Evolutionary conservation across 1,140 invertebrate species (phyloP).

Genomic region (Polypedilum pembai): DNA sequence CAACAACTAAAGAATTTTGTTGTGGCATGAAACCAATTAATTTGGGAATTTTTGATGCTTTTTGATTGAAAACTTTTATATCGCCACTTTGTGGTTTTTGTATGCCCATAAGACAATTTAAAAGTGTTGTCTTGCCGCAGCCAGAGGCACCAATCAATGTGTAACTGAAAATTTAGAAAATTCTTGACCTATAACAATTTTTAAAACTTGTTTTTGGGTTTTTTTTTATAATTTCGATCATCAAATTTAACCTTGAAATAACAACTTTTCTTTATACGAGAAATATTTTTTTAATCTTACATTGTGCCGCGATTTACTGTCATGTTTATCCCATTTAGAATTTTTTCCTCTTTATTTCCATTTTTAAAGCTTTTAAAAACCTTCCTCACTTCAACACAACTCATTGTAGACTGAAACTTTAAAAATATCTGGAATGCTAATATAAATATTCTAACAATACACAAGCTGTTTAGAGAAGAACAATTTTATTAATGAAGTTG

Average conservation of each 20-base stretch:
- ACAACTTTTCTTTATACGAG: not conserved
- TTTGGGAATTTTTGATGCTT: conserved; percentile 59
- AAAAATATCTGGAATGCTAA: no score
- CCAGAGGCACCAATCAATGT: not conserved
- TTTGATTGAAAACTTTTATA: conserved; percentile 65
- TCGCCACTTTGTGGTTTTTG: conserved; percentile 59
- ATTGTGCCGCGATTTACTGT: conserved; percentile 45
- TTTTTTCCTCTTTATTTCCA: conserved; percentile 36
- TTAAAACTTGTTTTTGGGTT: not conserved
- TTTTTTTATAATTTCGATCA: no score
- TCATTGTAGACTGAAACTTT: no score
- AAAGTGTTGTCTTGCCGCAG: conserved; percentile 66
- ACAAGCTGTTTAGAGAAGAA: no score
- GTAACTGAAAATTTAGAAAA: not conserved
- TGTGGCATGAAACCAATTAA: no score
- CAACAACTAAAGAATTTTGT: conserved; percentile 71
- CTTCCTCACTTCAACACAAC: conserved; percentile 41
- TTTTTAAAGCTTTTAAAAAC: conserved; percentile 45
- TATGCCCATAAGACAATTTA: conserved; percentile 71
- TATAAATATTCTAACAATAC: no score
- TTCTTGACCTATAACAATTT: conserved; percentile 29
- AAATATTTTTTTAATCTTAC: conserved; percentile 38
- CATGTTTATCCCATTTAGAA: conserved; percentile 44
- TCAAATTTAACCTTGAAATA: not conserved
- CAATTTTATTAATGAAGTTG: no score